phyloP scores from a whole-genome alignment of 2,113 vertebrate genomes.

The Thamnophis sirtalis region DNA sequence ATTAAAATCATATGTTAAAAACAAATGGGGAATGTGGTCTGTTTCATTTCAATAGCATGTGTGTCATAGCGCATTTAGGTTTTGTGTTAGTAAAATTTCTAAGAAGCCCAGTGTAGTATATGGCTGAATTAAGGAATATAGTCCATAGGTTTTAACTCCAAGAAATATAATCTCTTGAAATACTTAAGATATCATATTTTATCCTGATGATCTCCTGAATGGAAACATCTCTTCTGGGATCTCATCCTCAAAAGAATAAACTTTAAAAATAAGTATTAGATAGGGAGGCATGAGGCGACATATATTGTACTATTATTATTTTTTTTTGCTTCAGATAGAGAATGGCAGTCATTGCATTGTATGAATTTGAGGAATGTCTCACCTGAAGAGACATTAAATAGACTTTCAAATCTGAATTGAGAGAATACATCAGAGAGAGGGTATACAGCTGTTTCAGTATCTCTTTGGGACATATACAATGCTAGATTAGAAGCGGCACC shows the following conservation, averaged over 20 bases:
- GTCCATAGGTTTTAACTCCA: background rate
- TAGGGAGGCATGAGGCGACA: background rate
- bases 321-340: background rate
- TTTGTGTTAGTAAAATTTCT: background rate
- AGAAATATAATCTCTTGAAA: background rate
- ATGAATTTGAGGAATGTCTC: background rate
- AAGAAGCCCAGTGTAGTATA: background rate
- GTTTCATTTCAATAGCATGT: background rate
- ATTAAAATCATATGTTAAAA: slow-evolving; percentile 25
- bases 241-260: background rate
- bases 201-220: background rate
- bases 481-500: background rate
- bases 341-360: background rate
- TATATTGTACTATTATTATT: background rate
- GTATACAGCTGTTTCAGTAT: background rate
- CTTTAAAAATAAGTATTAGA: background rate
- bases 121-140: background rate
- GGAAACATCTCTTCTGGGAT: background rate
- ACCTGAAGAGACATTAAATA: background rate
- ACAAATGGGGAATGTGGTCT: background rate
- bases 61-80: background rate
- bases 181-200: background rate
- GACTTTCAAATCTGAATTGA: background rate
- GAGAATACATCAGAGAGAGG: background rate
- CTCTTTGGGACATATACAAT: background rate